Percentiles rank a stretch among this genome's conserved stretches.
These are phyloP conservation scores for Eupithecia subumbrata DNA, from an alignment of 2,888 invertebrate genomes.

Conservation along the genomic window DNA sequence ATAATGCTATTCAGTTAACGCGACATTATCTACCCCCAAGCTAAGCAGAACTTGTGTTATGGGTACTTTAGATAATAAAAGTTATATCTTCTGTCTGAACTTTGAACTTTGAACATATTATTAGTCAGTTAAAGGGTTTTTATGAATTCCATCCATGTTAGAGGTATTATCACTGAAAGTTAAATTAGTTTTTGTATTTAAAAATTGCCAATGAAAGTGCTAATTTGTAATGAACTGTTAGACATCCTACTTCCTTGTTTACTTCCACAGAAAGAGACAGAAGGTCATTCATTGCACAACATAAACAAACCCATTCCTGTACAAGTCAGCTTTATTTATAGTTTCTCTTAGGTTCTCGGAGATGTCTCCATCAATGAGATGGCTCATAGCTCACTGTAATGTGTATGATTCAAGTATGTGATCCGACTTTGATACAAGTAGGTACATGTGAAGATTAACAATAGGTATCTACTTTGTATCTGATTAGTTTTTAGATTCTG, in stretches of 20 bases:
- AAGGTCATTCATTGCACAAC: conserved; percentile 19
- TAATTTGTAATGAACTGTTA: background rate
- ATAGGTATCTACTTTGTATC: background rate
- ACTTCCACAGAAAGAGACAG: conserved; percentile 29
- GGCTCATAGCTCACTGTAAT: background rate
- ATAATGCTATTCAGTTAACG: no score
- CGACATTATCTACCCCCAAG: no score
- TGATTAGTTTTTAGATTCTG: background rate
- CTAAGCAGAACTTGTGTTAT: no score
- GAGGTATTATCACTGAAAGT: background rate
- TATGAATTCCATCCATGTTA: background rate
- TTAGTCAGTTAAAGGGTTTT: no score
- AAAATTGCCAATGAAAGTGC: background rate
- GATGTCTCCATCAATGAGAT: background rate
- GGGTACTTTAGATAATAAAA: no score
- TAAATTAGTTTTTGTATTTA: background rate
- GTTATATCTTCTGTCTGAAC: no score
- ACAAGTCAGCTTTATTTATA: conserved; percentile 24
- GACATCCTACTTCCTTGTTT: conserved; percentile 22
- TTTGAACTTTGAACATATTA: no score
- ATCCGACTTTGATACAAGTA: background rate
- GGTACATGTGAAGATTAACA: background rate
- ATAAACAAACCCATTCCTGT: conserved; percentile 29
- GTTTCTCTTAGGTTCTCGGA: background rate
- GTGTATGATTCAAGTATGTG: background rate